Conservation (phyloP, 2,113 vertebrate species). For the Xerus inauris region DNA sequence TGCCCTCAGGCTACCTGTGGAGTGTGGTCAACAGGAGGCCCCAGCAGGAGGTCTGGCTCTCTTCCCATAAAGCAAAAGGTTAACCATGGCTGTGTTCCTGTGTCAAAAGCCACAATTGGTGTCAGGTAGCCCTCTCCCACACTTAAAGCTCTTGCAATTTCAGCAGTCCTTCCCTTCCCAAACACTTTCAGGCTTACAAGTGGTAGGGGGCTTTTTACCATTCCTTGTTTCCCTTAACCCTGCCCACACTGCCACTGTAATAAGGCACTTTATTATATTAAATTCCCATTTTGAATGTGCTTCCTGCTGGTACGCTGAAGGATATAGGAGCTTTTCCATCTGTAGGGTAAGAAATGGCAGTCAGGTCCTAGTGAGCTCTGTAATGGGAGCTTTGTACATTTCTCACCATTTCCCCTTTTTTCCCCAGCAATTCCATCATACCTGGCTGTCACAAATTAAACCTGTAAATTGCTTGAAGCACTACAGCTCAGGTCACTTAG, state of each 20-base stretch:
- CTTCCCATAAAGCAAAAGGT: not conserved
- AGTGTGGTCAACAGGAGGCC: not conserved
- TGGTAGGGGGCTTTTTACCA: not conserved
- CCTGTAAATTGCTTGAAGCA: not conserved
- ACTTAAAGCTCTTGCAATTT: not conserved
- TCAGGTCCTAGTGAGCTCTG: not conserved
- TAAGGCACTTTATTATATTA: not conserved
- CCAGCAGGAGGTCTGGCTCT: not conserved
- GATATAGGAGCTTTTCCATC: not conserved
- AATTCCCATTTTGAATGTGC: not conserved
- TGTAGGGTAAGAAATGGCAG: not conserved
- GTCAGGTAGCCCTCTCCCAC: not conserved
- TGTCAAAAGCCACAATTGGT: not conserved
- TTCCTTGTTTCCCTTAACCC: slow-evolving; percentile 6
- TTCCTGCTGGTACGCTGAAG: not conserved
- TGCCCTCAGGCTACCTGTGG: not conserved
- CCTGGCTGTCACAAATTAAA: slow-evolving; percentile 8
- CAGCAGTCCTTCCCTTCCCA: not conserved
- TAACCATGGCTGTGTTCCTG: not conserved
- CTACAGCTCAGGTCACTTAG: not conserved
- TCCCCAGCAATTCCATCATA: not conserved
- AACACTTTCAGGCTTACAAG: not conserved
- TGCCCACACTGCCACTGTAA: not conserved
- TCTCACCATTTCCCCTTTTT: not conserved
- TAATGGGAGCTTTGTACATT: not conserved